Evolutionary conservation across 2,113 vertebrate genomes (phyloP), one percentile per base, ranked within the genome.

Genomic region (Sialia sialis): DNA sequence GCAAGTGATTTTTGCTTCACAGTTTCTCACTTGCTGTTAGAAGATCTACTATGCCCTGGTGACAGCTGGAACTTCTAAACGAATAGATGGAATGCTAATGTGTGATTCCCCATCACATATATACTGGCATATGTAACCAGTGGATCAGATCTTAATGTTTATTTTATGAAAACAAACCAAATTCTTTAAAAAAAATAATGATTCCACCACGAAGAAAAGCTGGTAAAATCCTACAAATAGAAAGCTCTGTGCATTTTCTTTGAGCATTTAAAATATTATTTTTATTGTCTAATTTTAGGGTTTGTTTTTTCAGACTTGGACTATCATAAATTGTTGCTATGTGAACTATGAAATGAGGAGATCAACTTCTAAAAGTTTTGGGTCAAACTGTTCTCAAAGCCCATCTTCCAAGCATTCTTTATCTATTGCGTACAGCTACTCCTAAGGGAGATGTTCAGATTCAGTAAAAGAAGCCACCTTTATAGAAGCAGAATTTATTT

Each of bases 1-100:
- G 55, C 88, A 87, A 25, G 21, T 41, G 13, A 83, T 93, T 94
- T 96, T 89, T 94, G 64, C 39, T 78, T 90, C 93, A 72, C 69
- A 82, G 69, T 60, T 93, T 80, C 70, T 84, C 87, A 60, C 86
- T 94, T 95, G 80, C 63, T 90, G 3, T 82, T 86, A 79, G 41
- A 90, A 92, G 49, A 92, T 67, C 38, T 64, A 69, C 17, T 49
- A 68, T 41, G 41, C 29, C 36, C 44, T 41, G 26, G 55, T 88
- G 90, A 90, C 89, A 93, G 76, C 55, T 92, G 72, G 34, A 84
- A 58, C 60, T 67, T 68, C 46, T 62, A 86, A 63, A 77, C 51
- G 58, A 96, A 81, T 58, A 56, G 30, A 52, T 27, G 54, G 90
- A 82, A 90, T 72, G 56, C 20, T 69, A 52, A 84, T 59, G n/a